Evolutionary conservation across 2,888 invertebrate genomes (phyloP).

Genomic region (Tryphoninae sp.): DNA sequence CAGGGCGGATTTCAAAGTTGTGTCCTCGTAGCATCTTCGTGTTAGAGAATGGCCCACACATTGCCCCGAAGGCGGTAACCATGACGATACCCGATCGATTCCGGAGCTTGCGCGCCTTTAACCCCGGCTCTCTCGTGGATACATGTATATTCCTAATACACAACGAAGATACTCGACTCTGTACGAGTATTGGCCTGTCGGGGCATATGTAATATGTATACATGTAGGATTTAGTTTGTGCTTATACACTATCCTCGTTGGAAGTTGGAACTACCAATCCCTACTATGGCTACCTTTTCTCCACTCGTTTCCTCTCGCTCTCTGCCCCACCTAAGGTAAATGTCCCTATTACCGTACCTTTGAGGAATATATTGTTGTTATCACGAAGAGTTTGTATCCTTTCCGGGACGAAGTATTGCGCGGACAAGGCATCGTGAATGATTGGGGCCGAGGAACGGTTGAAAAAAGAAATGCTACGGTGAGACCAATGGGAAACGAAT

Average conservation of each 20-base stretch:
- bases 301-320: slow-evolving; percentile 1
- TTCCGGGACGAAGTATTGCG: not conserved
- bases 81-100: slow-evolving; percentile 79
- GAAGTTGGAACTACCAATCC: slow-evolving; percentile 8
- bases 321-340: slow-evolving; percentile 36
- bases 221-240: not conserved
- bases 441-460: not conserved
- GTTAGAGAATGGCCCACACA: slow-evolving; percentile 47
- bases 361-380: not conserved
- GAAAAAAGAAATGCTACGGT: not conserved
- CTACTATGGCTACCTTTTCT: not conserved
- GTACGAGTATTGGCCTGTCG: not conserved
- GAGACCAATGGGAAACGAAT: not conserved
- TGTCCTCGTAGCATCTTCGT: slow-evolving; percentile 43
- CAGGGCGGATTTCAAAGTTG: slow-evolving; percentile 33
- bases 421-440: not conserved
- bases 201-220: not conserved
- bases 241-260: slow-evolving; percentile 9
- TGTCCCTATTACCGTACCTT: slow-evolving; percentile 22
- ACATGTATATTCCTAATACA: slow-evolving; percentile 31
- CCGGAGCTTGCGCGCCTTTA: slow-evolving; percentile 73
- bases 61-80: slow-evolving; percentile 73
- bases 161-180: slow-evolving; percentile 3
- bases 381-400: not conserved
- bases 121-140: not conserved